Percentiles rank a stretch among this genome's conserved stretches.
These are phyloP conservation scores for Osmoderma eremita DNA, from an alignment of 2,888 invertebrate genomes.

Conservation along the genomic window DNA sequence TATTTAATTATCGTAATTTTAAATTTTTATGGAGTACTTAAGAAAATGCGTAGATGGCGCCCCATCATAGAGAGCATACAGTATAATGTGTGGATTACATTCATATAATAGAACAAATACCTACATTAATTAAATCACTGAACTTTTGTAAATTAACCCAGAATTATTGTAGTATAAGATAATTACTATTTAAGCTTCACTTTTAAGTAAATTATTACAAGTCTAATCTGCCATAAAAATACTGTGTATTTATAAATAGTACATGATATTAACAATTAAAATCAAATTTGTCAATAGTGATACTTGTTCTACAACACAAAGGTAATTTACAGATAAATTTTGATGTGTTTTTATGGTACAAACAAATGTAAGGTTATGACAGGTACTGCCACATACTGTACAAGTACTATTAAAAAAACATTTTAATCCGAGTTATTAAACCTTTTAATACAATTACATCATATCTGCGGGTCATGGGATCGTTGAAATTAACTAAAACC, in stretches of 20 bases:
- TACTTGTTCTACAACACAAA: neutral
- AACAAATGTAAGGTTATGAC: conserved; percentile 27
- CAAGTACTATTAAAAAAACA: neutral
- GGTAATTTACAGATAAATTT: too few species aligned
- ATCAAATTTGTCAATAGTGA: conserved; percentile 6
- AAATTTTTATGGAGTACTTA: neutral
- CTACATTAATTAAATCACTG: too few species aligned
- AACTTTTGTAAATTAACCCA: too few species aligned
- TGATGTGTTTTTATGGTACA: neutral
- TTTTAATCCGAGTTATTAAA: neutral
- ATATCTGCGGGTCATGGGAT: conserved; percentile 3
- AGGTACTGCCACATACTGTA: neutral
- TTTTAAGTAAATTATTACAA: too few species aligned
- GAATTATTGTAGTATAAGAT: too few species aligned
- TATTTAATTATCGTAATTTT: neutral
- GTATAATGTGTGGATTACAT: too few species aligned
- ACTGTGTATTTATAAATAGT: conserved; percentile 12
- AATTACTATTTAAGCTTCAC: too few species aligned
- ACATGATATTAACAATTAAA: conserved; percentile 5
- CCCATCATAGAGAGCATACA: neutral
- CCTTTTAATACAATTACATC: neutral
- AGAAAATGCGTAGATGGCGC: conserved; percentile 19
- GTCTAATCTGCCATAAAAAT: neutral
- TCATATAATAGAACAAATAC: too few species aligned
- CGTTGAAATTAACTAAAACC: conserved; percentile 21